Conservation (phyloP, 1,140 invertebrate genomes). For the Tenebrio molitor region DNA sequence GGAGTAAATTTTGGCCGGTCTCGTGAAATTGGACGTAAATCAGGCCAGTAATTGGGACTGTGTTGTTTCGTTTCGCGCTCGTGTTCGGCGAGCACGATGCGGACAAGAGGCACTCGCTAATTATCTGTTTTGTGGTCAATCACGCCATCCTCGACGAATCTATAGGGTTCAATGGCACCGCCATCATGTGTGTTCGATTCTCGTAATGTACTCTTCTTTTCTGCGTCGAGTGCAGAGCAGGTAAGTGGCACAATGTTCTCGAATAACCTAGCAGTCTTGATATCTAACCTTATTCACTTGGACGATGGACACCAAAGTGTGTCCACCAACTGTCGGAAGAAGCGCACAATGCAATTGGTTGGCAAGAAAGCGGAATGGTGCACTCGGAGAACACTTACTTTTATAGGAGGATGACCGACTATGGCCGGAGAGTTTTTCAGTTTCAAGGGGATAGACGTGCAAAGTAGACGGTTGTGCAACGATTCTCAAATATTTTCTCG, state of each 20-base stretch:
- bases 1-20: too few species aligned
- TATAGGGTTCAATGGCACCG: constrained; percentile 62
- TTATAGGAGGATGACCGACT: constrained; percentile 37
- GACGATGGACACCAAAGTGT: constrained; percentile 54
- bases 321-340: constrained; percentile 35
- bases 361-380: constrained; percentile 18
- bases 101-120: neutral
- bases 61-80: neutral
- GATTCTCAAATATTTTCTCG: too few species aligned
- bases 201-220: constrained; percentile 65
- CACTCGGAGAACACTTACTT: constrained; percentile 22
- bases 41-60: neutral
- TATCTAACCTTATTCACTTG: constrained; percentile 64
- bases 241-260: constrained; percentile 65
- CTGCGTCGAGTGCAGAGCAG: constrained; percentile 62
- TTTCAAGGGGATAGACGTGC: too few species aligned
- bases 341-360: constrained; percentile 16
- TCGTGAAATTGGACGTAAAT: neutral
- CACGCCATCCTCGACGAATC: constrained; percentile 38
- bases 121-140: constrained; percentile 22
- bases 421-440: too few species aligned
- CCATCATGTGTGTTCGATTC: constrained; percentile 57
- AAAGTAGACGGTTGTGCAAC: too few species aligned
- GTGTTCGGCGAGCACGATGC: neutral
- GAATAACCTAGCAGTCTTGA: constrained; percentile 62